Base-by-base conservation (phyloP, 2,797 vertebrate species). In the Garrulus glandarius region DNA sequence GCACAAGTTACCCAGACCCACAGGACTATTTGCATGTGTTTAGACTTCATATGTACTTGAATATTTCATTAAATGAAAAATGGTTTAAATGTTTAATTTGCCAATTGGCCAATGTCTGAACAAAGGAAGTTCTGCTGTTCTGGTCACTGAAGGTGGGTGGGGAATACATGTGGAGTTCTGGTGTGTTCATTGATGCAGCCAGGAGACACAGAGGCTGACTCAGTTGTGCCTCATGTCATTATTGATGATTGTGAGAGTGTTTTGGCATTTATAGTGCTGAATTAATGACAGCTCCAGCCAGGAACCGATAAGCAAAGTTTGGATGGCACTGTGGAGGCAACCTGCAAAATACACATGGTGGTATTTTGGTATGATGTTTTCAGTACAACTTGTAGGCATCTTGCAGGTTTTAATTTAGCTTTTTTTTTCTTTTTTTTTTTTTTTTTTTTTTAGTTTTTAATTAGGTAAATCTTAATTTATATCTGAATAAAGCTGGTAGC, bases 51-150 rank as follows among this genome's bases (percentile, higher is more conserved):
- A n/a, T 68, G 64, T 79, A 74, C 83, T 75, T 94, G 47, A 49
- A 19, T 95, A 77, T 92, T 93, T 95, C 52, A 94, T 95, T 75
- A 86, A 88, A 78, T 92, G 92, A 96, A 92, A 84, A 65, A 50
- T 37, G 32, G 19, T 84, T 68, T 39, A 75, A 84, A 55, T 72
- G 30, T 87, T 97, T 92, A 60, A 96, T 95, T 96, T 91, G 50
- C 41, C 81, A 82, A 29, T 29, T 93, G 86, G 50, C 30, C 19
- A 63, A 16, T 15, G 21, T 61, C 78, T 83, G 65, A 72, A 50
- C 21, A 13, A 61, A 64, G 44, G 32, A 63, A 43, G 63, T 30
- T 39, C 5, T 39, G 16, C 65, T 75, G 78, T 43, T 92, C 41
- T 69, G 56, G 60, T 39, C 68, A 41, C 70, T 71, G 84, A 85